Evolutionary conservation across 1,140 invertebrate genomes (phyloP).

Genomic region (Eueides isabella): DNA sequence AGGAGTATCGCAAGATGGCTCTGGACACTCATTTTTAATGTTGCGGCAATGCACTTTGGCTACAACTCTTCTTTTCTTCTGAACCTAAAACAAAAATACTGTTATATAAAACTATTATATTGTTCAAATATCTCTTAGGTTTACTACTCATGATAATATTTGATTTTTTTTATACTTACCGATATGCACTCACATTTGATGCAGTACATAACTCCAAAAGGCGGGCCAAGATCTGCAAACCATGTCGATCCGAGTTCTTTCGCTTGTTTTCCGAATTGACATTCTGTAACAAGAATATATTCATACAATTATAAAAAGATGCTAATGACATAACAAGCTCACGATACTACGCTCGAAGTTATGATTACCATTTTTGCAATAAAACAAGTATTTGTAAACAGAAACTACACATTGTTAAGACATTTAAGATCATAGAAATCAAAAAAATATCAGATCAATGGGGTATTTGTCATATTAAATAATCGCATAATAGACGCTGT

Average conservation of each 20-base stretch:
- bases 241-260: conserved; percentile 93
- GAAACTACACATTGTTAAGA: no score
- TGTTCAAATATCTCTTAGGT: neutral
- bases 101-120: neutral
- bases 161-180: conserved; percentile 86
- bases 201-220: conserved; percentile 96
- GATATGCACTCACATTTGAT: conserved; percentile 95
- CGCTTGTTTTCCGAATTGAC: conserved; percentile 92
- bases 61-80: conserved; percentile 93
- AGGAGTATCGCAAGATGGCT: conserved; percentile 92
- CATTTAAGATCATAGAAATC: no score
- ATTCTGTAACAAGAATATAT: conserved; percentile 88
- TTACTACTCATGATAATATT: neutral
- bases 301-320: neutral
- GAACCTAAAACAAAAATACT: conserved; percentile 85
- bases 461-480: no score
- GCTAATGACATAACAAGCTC: neutral
- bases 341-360: neutral
- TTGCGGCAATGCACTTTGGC: conserved; percentile 93
- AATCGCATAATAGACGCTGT: no score
- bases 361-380: neutral
- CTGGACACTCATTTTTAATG: conserved; percentile 95
- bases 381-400: neutral
- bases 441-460: no score
- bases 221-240: conserved; percentile 94